phyloP scores from a whole-genome alignment of 2,888 invertebrate species.

The Cactoblastis cactorum region DNA sequence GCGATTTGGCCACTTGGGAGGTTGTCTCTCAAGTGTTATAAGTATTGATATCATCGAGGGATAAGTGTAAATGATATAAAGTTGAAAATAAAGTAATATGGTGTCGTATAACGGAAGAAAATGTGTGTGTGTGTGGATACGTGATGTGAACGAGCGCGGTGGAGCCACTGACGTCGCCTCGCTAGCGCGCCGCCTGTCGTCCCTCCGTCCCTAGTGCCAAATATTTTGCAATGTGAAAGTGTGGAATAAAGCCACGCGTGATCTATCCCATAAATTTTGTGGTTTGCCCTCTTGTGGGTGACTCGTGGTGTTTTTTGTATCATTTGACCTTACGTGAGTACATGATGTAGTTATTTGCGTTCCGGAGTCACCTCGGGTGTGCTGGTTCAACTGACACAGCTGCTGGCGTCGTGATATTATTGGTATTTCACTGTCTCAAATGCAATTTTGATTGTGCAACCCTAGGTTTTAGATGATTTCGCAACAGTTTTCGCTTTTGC shows the following conservation, averaged over 20 bases:
- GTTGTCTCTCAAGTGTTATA: conserved; percentile 50
- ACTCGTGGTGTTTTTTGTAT: conserved; percentile 47
- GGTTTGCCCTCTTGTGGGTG: conserved; percentile 35
- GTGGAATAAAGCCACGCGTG: conserved; percentile 76
- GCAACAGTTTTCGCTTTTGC: conserved; percentile 30
- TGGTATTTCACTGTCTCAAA: conserved; percentile 29
- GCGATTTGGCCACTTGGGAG: conserved; percentile 62
- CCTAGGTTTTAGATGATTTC: conserved; percentile 36
- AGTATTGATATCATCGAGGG: conserved; percentile 37
- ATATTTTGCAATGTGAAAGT: conserved; percentile 80
- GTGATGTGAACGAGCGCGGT: conserved; percentile 66
- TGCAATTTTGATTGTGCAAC: conserved; percentile 40
- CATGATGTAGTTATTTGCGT: conserved; percentile 36
- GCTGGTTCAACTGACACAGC: conserved; percentile 37
- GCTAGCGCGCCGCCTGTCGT: conserved; percentile 64
- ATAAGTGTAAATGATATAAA: conserved; percentile 39
- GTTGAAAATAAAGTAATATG: conserved; percentile 37
- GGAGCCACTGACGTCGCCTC: conserved; percentile 75
- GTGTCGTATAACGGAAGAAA: conserved; percentile 48
- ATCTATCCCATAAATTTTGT: conserved; percentile 64
- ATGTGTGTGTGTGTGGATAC: conserved; percentile 61
- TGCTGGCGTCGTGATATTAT: conserved; percentile 25
- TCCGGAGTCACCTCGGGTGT: conserved; percentile 45
- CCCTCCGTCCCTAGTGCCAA: conserved; percentile 73
- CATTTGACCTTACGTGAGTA: conserved; percentile 56